Base-by-base conservation (phyloP, 2,113 vertebrate genomes). In the Siniperca chuatsi region DNA sequence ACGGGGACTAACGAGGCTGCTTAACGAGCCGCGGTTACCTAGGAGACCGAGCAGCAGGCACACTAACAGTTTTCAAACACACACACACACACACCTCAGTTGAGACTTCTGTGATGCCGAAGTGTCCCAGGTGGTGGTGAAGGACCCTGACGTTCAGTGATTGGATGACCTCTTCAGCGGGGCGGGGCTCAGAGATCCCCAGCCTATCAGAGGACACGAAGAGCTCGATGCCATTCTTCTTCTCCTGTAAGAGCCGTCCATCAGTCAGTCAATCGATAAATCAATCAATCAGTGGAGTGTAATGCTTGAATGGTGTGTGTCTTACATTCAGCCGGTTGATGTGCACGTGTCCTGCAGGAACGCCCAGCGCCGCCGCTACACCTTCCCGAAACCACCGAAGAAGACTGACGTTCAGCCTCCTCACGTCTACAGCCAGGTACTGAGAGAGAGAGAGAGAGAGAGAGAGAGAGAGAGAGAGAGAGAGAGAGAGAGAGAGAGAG, bases 301-400 rank as follows among this genome's bases (percentile, higher is more conserved):
- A 7, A 46, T 3, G 4, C 33, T 7, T 35, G 33, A 16, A 33
- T 11, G 42, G 37, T 1, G 46, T 6, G 48, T 4, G 33, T 72
- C 97, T 97, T 95, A 98, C 98, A 92, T 97, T 95, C 52, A 99
- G 96, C n/a, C 95, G 95, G 89, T 97, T 97, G 95, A 99, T 98
- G 92, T 99, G 98, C 68, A 99, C 96, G 93, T 95, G 97, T 86
- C 96, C 96, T 8, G 97, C 96, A 46, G 97, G 92, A 57, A 99
- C 88, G 13, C 97, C 97, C 75, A 99, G 87, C 8, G 98, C 97
- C 10, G 97, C 95, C 1, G 97, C 98, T 37, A 98, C 96, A 75
- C 98, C 97, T 73, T 97, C 96, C 62, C 97, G 96, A 93, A 99
- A 99, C 89, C 96, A 95, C 69, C 89, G 96, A 89, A 99, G 97